Evolutionary conservation across 1,140 invertebrate genomes (phyloP).

Genomic region (Hyphantria cunea): DNA sequence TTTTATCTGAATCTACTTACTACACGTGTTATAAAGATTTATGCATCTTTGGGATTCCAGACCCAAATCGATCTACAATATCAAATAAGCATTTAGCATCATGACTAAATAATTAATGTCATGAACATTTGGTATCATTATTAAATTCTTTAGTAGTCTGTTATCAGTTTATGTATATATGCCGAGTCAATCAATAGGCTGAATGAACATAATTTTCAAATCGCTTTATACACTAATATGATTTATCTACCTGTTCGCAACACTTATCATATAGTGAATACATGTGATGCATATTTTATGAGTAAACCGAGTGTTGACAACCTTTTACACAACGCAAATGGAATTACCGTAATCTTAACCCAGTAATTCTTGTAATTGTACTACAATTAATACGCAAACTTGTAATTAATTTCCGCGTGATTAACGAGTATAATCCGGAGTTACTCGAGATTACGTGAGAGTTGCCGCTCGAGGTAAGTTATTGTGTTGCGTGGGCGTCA

Average conservation of each 20-base stretch:
- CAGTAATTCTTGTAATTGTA: constrained; percentile 71
- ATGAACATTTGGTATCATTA: too few species aligned
- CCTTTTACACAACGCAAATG: constrained; percentile 12
- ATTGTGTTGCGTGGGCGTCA: constrained; percentile 65
- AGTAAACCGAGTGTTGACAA: constrained; percentile 7
- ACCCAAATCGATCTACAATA: too few species aligned
- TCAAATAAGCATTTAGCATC: too few species aligned
- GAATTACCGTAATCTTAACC: constrained; percentile 42
- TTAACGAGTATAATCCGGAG: constrained; percentile 78
- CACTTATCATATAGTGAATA: not conserved
- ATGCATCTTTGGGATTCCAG: too few species aligned
- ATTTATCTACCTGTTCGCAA: not conserved
- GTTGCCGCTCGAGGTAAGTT: constrained; percentile 65
- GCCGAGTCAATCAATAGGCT: too few species aligned
- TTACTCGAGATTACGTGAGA: constrained; percentile 77
- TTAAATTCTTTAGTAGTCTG: too few species aligned
- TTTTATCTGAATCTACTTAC: too few species aligned
- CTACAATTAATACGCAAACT: constrained; percentile 79
- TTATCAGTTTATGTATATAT: too few species aligned
- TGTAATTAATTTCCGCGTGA: constrained; percentile 81
- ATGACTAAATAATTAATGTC: too few species aligned
- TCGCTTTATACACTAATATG: too few species aligned
- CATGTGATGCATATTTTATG: not conserved
- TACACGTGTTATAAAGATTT: too few species aligned
- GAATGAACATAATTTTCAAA: too few species aligned